Percentiles rank a stretch among this genome's conserved stretches.
Conservation (phyloP, 1,140 invertebrate species). For the Trichonephila inaurata region DNA sequence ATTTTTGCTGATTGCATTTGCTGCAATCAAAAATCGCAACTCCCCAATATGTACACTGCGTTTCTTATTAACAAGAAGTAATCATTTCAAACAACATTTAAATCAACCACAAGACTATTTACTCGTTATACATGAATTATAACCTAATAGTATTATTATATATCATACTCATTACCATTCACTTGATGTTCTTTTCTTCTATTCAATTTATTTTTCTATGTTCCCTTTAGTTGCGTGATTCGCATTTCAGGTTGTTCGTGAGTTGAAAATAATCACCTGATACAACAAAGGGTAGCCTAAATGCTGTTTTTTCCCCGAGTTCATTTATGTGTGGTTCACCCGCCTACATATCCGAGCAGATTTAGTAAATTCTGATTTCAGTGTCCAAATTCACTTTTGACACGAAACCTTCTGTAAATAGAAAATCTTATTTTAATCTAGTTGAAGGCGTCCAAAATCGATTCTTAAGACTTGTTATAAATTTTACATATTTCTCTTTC, state of each 20-base stretch:
- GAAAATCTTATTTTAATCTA: conserved; percentile 50
- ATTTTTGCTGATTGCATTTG: not conserved
- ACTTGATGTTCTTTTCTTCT: not conserved
- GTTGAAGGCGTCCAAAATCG: not conserved
- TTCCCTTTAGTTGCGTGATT: conserved; percentile 6
- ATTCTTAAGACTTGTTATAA: not conserved
- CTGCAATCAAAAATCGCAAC: not conserved
- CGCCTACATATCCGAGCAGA: not conserved
- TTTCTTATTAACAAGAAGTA: not conserved
- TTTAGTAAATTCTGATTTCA: conserved; percentile 21
- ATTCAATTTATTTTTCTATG: not conserved
- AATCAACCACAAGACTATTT: not conserved
- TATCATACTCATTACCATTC: not conserved
- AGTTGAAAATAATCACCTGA: conserved; percentile 29
- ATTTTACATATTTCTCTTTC: not conserved
- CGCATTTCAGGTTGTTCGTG: not conserved
- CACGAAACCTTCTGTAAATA: conserved; percentile 43
- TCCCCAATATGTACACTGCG: not conserved
- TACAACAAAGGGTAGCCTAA: conserved; percentile 15
- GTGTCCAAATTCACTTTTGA: not conserved
- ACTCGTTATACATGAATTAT: conserved; percentile 10
- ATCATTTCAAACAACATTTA: not conserved
- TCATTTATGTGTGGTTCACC: conserved; percentile 10
- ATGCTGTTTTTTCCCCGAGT: not conserved
- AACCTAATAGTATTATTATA: not conserved